Conservation (phyloP, 2,113 vertebrate species). For the Pelmatolapia mariae region DNA sequence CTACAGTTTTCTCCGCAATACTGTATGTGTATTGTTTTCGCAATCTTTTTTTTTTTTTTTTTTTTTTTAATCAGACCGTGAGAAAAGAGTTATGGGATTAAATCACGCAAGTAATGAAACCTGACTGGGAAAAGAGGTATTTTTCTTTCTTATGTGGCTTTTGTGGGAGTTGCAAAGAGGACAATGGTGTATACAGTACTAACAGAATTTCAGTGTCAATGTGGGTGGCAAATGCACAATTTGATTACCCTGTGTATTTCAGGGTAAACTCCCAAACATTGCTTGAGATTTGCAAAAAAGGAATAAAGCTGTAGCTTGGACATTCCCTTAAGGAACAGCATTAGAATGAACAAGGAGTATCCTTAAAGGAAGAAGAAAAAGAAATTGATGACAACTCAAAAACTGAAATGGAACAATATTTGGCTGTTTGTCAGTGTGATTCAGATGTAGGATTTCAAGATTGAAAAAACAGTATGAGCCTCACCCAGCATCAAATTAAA, state of each 20-base stretch:
- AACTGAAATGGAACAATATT: background rate
- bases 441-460: background rate
- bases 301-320: slow-evolving; percentile 2
- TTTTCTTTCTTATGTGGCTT: slow-evolving; percentile 12
- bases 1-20: background rate
- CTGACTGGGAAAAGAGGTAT: background rate
- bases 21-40: background rate
- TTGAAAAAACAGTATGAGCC: background rate
- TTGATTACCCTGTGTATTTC: slow-evolving; percentile 36
- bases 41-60: background rate
- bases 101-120: background rate
- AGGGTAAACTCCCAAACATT: slow-evolving; percentile 17
- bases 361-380: background rate
- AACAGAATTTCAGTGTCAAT: slow-evolving; percentile 11
- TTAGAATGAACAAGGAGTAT: background rate
- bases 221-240: slow-evolving; percentile 49
- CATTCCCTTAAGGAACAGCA: background rate
- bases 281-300: slow-evolving; percentile 14
- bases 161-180: background rate
- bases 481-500: background rate
- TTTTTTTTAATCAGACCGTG: background rate
- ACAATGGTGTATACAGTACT: slow-evolving; percentile 10
- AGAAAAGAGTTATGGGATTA: background rate
- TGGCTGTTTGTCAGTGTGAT: background rate
- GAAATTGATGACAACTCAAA: background rate